Base-by-base conservation (phyloP, 2,113 vertebrate genomes). In the Parotia lawesii region DNA sequence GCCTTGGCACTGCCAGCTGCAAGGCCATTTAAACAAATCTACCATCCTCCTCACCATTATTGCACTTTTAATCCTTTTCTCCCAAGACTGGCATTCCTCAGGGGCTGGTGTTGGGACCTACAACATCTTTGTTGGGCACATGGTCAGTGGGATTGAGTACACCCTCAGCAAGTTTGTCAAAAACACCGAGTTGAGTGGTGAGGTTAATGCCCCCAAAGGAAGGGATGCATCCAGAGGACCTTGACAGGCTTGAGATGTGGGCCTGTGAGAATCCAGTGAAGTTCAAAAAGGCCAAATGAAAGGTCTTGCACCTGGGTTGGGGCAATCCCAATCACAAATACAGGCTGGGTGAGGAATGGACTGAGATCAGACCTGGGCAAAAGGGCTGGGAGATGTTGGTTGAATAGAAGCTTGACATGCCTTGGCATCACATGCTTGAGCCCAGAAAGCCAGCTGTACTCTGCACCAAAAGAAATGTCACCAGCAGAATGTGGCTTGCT, bases 151-250 rank as follows among this genome's bases (percentile, higher is more conserved):
- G 37, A 73, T 58, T 45, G 33, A 58, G 45, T 54, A 24, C 8
- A 51, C 6, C 10, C 15, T 37, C 58, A 58, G 18, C 10, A 51
- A 57, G 10, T 28, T 44, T 37, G 5, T 11, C 37, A 66, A 58
- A 48, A 73, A n/a, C 33, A 44, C 8, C 5, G 10, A 21, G 10
- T 4, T 28, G 18, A 57, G 27, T 16, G 14, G 14, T 33, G 58
- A 73, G 10, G 9, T 33, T 44, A 66, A 37, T 10, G 27, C 8
- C 8, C 1, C 1, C 0, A 4, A 58, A 44, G 18, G 22, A 72
- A 80, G 5, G 12, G 7, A 24, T 58, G 15, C 31, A 37, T 57
- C 23, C 23, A 51, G 37, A 72, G 8, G 44, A n/a, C 28, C 25
- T 44, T 44, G 27, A 38, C 7, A 38, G 12, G 23, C 24, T 51